Conservation (phyloP, 2,797 vertebrate genomes). For the Coracias cyanogaster region DNA sequence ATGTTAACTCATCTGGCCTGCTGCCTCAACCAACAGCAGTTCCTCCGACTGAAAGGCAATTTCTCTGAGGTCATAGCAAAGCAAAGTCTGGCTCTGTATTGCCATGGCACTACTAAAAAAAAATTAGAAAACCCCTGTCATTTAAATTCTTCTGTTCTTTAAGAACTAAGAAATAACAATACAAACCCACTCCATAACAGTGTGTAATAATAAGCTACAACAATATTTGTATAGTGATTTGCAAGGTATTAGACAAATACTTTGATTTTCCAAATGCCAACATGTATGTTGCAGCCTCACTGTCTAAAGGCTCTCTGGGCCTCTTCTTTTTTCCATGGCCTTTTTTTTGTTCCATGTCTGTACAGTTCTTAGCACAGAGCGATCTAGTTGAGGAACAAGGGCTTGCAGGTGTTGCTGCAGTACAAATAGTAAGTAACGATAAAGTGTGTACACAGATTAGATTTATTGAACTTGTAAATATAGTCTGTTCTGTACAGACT, state of each 20-base stretch:
- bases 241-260: neutral
- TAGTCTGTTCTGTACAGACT: neutral
- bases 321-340: neutral
- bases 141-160: neutral
- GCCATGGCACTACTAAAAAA: neutral
- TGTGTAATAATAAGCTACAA: neutral
- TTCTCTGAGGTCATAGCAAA: neutral
- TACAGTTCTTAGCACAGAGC: neutral
- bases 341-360: neutral
- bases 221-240: neutral
- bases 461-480: constrained; percentile 35
- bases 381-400: neutral
- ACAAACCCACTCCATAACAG: neutral
- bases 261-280: neutral
- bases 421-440: constrained; percentile 10
- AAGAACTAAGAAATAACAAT: neutral
- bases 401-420: neutral
- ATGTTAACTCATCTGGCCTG: neutral
- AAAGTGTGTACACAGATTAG: neutral
- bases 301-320: neutral
- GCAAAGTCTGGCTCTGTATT: neutral
- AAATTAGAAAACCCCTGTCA: neutral
- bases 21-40: neutral
- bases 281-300: neutral
- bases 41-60: neutral